These are phyloP conservation scores for Rhineura floridana DNA, from an alignment of 2,113 vertebrate genomes.

Conservation along the genomic window DNA sequence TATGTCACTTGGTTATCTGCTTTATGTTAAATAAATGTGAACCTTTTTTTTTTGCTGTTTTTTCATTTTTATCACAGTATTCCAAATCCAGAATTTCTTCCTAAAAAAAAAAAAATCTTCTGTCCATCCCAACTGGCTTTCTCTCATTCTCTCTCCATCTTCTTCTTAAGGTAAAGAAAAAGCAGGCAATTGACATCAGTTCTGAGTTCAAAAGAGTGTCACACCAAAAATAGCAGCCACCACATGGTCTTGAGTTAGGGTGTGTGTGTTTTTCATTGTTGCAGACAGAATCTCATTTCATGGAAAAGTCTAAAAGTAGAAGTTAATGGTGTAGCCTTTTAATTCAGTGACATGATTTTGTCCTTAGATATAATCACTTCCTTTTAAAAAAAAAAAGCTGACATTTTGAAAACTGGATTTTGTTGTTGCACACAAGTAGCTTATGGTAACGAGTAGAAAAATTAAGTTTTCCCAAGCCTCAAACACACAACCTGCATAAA, in stretches of 20 bases:
- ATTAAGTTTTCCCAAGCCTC: background rate
- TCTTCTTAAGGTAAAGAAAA: background rate
- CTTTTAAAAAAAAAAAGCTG: background rate
- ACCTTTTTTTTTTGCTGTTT: background rate
- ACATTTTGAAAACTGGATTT: background rate
- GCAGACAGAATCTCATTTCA: background rate
- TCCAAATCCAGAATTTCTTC: conserved; percentile 31
- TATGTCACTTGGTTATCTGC: background rate
- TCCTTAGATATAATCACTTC: rapidly evolving
- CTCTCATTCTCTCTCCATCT: background rate
- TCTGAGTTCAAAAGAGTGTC: background rate
- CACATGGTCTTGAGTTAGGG: background rate
- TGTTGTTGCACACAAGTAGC: background rate
- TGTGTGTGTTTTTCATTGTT: rapidly evolving
- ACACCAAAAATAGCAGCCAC: background rate
- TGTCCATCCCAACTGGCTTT: background rate
- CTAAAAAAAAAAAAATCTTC: background rate
- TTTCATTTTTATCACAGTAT: background rate
- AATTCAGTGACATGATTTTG: background rate
- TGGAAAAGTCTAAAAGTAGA: background rate
- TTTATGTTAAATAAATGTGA: background rate
- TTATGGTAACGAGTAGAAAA: background rate
- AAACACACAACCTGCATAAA: conserved; percentile 32
- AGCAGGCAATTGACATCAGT: background rate
- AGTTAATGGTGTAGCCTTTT: background rate